Percentiles rank a stretch among this genome's conserved stretches.
Evolutionary conservation across 2,888 invertebrate genomes (phyloP).

Genomic region (Corythucha ciliata): DNA sequence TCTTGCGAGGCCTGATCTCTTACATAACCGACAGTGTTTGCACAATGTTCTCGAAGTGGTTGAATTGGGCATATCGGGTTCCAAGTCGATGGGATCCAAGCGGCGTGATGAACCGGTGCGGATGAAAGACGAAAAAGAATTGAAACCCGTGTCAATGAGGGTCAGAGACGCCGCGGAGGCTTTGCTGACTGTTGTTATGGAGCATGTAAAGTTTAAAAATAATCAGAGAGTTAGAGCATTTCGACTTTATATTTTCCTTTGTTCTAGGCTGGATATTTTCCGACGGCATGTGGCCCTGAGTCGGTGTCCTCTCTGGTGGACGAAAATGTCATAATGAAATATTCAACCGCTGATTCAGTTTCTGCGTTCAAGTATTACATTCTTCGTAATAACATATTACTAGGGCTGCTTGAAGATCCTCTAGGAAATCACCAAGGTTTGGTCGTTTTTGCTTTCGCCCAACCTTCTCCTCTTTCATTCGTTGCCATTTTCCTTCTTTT

Average conservation of each 20-base stretch:
- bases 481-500: constrained; percentile 12
- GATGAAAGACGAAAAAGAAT: constrained; percentile 90
- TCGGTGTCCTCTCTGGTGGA: constrained; percentile 78
- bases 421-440: constrained; percentile 67
- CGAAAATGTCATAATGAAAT: constrained; percentile 70
- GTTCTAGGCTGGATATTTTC: constrained; percentile 66
- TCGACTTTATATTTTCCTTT: background rate
- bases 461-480: background rate
- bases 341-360: constrained; percentile 54
- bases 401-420: constrained; percentile 85
- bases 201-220: constrained; percentile 53
- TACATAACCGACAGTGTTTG: constrained; percentile 85
- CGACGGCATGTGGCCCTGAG: constrained; percentile 73
- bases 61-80: constrained; percentile 93
- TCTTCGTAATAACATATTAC: constrained; percentile 77
- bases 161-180: constrained; percentile 97
- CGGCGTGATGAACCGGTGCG: constrained; percentile 72
- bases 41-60: constrained; percentile 92
- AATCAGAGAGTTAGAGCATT: background rate
- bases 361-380: constrained; percentile 62
- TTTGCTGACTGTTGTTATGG: constrained; percentile 78
- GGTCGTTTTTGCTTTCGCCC: background rate
- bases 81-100: constrained; percentile 66
- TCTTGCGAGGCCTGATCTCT: constrained; percentile 75
- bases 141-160: constrained; percentile 94